phyloP scores from a whole-genome alignment of 2,797 vertebrate genomes.

The Anableps anableps region DNA sequence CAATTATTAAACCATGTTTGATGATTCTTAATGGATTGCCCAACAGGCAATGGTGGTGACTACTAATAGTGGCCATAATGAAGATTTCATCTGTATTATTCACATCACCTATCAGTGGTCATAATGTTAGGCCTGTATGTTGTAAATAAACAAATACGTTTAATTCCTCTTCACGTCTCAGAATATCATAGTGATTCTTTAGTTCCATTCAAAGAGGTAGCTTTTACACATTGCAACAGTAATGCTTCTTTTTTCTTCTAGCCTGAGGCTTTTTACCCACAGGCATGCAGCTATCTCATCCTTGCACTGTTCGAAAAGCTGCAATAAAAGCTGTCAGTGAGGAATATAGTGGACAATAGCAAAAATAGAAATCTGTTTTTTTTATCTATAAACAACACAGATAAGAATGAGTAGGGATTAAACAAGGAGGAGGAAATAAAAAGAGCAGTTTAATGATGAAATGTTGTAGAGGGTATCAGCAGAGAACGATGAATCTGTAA shows the following conservation, averaged over 20 bases:
- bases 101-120: not conserved
- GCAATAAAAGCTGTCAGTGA: slow-evolving; percentile 13
- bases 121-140: not conserved
- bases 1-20: not conserved
- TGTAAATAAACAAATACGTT: slow-evolving; percentile 7
- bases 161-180: slow-evolving; percentile 3
- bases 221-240: slow-evolving; percentile 25
- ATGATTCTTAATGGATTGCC: too few species aligned
- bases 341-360: slow-evolving; percentile 24
- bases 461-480: slow-evolving; percentile 33
- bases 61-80: not conserved
- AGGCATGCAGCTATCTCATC: slow-evolving; percentile 34
- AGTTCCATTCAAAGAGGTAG: slow-evolving; percentile 30
- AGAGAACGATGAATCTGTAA: slow-evolving; percentile 37
- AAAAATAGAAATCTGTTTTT: slow-evolving; percentile 16
- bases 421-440: slow-evolving; percentile 32
- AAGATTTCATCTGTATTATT: not conserved
- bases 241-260: slow-evolving; percentile 15
- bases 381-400: slow-evolving; percentile 36
- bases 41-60: too few species aligned
- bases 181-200: slow-evolving; percentile 21
- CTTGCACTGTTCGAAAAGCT: slow-evolving; percentile 22
- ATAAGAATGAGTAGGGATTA: slow-evolving; percentile 23
- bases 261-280: slow-evolving; percentile 47
- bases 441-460: slow-evolving; percentile 21